These are phyloP conservation scores for Leucopternis melanops DNA, from an alignment of 2,113 vertebrate genomes.

Conservation along the genomic window DNA sequence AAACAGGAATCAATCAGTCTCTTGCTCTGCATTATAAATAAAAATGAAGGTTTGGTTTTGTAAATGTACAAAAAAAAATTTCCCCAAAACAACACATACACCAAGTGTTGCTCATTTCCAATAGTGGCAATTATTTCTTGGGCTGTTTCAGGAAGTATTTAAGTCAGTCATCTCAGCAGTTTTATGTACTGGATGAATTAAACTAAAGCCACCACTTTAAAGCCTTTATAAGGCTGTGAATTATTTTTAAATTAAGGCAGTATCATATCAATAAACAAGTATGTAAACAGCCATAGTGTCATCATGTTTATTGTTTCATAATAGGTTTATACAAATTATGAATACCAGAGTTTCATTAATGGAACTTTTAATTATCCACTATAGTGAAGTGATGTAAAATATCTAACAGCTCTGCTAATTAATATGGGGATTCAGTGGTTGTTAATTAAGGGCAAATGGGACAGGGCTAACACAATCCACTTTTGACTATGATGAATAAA, in stretches of 20 bases:
- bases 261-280: constrained; percentile 11
- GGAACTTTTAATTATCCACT: constrained; percentile 86
- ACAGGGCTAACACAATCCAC: constrained; percentile 81
- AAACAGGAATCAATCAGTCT: constrained; percentile 14
- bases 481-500: constrained; percentile 79
- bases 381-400: constrained; percentile 87
- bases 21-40: not conserved
- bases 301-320: constrained; percentile 61
- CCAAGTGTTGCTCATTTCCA: not conserved
- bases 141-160: not conserved
- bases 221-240: not conserved
- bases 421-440: constrained; percentile 85
- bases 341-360: constrained; percentile 86
- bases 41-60: not conserved
- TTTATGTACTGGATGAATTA: not conserved
- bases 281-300: constrained; percentile 5
- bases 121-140: not conserved
- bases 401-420: constrained; percentile 89
- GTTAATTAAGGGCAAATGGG: constrained; percentile 95
- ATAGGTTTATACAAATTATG: constrained; percentile 81
- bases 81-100: not conserved
- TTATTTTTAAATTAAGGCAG: constrained; percentile 8
- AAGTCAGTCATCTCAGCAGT: not conserved
- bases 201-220: not conserved
- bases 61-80: not conserved